Evolutionary conservation across 2,797 vertebrate genomes (phyloP), one percentile per base, ranked within the genome.

Genomic region (Xenopus petersii): DNA sequence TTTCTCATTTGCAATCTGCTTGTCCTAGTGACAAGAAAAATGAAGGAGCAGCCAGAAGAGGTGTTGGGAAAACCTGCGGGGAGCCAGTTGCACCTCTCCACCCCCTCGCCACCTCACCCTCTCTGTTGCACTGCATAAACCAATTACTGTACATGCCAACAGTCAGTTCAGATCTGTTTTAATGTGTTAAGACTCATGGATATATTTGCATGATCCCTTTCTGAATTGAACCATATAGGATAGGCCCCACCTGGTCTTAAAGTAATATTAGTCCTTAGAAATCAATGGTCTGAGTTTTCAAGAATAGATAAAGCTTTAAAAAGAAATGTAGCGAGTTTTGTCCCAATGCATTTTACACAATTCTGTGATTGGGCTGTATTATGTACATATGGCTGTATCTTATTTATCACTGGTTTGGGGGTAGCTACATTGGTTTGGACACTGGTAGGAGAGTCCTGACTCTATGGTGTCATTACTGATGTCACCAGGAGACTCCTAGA

Each of bases 21-120:
- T 78, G 75, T 78, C 71, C 75, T 64, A 42, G 30, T 30, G 65
- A 64, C 75, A 78, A 78, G 75, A 78, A 78, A 78, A 78, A 78
- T 70, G 16, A 64, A 33, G n/a, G 60, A 15, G n/a, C 51, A 36
- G 71, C 75, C 75, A 73, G 60, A n/a, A 73, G 58, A 77, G 70
- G 75, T 77, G 75, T 77, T 77, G 75, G 64, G 69, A 77, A 72
- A 77, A 77, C 75, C 75, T 67, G 51, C 42, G 67, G 64, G 61
- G 47, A 63, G 75, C 75, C 75, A 77, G 64, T 48, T 77, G 36
- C 70, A 63, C 61, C 33, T 51, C 33, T 60, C 75, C 54, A 17
- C 54, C 10, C 47, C 64, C 70, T 59, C 65, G 36, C 26, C 67
- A 12, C 26, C 54, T 16, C 17, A 42, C 68, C 16, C 54, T 48